Base-by-base conservation (phyloP, 2,888 invertebrate genomes). In the Gisinianus flammeolus region DNA sequence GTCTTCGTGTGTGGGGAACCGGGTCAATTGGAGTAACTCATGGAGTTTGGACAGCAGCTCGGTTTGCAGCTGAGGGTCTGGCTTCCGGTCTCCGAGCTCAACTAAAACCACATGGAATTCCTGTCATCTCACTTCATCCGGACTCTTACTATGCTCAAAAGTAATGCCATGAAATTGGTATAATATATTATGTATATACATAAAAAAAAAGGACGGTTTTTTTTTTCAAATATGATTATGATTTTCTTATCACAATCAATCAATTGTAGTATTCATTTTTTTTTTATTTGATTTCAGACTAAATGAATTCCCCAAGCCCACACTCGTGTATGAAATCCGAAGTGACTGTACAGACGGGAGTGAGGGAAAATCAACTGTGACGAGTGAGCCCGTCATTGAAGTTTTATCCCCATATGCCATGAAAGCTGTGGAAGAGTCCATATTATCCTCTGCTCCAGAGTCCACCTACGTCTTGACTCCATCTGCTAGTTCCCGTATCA, bases 41-140 rank as follows among this genome's bases (percentile, higher is more conserved):
- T 73, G 82, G 82, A 28, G 83, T 83, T n/a, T 82, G 82, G 82
- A 83, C 83, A 24, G 83, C 82, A 26, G 82, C 83, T 54, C 78
- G 83, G 12, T 82, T 82, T 78, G 82, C 82, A 56, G 82, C 82
- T 44, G 31, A 56, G 80, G 83, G 83, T 56, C 73, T 83, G 22
- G 83, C 83, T 52, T 80, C 81, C 8, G 83, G 83, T 35, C 79
- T 83, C n/a, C 71, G 83, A 69, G 80, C 83, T n/a, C 82, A 83
- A 58, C 78, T 83, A 10, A 54, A 79, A 70, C 90, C 92, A 3
- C 90, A 91, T 80, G 91, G 92, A 16, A 90, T 94, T 78, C 91
- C 91, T 85, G 93, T 94, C 44, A 90, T 94, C 64, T 90, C 93
- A 79, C 88, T 94, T 80, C 92, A 93, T 86, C 92, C 94, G 10